Conservation (phyloP, 2,888 invertebrate genomes). For the Andrena chrysosceles region DNA sequence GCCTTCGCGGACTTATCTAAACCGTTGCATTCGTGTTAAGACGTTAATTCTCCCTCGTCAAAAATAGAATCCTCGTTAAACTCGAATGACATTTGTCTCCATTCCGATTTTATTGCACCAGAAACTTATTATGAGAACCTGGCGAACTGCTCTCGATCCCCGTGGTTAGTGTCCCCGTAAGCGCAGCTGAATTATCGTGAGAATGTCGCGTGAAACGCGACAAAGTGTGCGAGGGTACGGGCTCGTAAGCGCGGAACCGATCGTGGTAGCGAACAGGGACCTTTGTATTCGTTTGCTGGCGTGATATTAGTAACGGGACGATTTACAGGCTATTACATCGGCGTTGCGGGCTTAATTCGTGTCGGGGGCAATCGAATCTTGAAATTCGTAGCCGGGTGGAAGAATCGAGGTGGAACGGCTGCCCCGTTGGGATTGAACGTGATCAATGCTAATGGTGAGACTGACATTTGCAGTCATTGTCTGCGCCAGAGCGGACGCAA, state of each 20-base stretch:
- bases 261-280: neutral
- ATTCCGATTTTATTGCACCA: neutral
- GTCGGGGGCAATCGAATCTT: constrained; percentile 38
- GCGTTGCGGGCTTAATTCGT: constrained; percentile 32
- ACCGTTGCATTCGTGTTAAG: too few species aligned
- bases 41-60: neutral
- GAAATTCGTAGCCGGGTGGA: constrained; percentile 65
- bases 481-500: constrained; percentile 73
- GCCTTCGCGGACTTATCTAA: too few species aligned
- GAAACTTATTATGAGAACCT: neutral
- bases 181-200: neutral
- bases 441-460: constrained; percentile 83
- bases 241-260: neutral
- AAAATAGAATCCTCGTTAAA: neutral
- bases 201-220: constrained; percentile 10
- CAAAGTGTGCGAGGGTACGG: neutral
- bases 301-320: constrained; percentile 17
- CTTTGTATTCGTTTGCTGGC: constrained; percentile 4
- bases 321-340: constrained; percentile 36
- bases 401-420: constrained; percentile 57
- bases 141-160: neutral
- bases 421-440: constrained; percentile 77
- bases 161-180: neutral
- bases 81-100: neutral
- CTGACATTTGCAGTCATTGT: constrained; percentile 84